Conservation (phyloP, 2,888 invertebrate species). For the Lasioglossum oenotherae region DNA sequence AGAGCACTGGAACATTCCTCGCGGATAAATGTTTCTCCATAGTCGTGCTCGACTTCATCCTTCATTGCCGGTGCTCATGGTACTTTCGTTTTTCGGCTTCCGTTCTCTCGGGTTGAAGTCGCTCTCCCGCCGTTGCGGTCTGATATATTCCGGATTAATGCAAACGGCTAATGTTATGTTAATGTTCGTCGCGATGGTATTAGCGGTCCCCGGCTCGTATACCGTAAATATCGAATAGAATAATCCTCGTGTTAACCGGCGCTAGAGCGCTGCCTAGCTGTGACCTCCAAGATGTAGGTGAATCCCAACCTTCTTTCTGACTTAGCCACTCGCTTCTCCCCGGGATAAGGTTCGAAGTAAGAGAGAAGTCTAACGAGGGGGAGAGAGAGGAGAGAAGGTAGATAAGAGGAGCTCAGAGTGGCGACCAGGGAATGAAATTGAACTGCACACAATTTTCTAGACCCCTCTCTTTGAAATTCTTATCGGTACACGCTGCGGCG, state of each 20-base stretch:
- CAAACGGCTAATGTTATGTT: slow-evolving; percentile 77
- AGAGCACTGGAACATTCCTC: slow-evolving; percentile 1
- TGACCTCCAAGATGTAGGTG: slow-evolving; percentile 32
- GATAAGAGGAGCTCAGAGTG: neutral
- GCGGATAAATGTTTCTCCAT: slow-evolving; percentile 9
- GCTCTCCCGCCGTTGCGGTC: slow-evolving; percentile 34
- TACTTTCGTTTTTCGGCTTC: slow-evolving; percentile 24
- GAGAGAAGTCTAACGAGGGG: slow-evolving; percentile 1
- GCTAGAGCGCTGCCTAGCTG: slow-evolving; percentile 48
- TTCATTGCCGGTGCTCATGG: neutral
- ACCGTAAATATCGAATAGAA: slow-evolving; percentile 71
- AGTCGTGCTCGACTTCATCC: slow-evolving; percentile 1
- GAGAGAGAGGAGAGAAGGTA: neutral
- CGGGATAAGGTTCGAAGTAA: neutral
- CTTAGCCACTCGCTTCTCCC: slow-evolving; percentile 24
- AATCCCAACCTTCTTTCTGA: slow-evolving; percentile 18
- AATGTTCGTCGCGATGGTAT: slow-evolving; percentile 71
- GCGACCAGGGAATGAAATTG: slow-evolving; percentile 7
- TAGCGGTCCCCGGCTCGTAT: slow-evolving; percentile 60
- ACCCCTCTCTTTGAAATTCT: neutral
- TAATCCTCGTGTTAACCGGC: slow-evolving; percentile 71
- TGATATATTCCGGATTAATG: slow-evolving; percentile 77
- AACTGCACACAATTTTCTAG: slow-evolving; percentile 19
- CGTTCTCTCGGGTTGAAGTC: slow-evolving; percentile 11
- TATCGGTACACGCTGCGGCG: neutral